Base-by-base conservation (phyloP, 1,140 invertebrate species). In the Saccostrea glomerata region DNA sequence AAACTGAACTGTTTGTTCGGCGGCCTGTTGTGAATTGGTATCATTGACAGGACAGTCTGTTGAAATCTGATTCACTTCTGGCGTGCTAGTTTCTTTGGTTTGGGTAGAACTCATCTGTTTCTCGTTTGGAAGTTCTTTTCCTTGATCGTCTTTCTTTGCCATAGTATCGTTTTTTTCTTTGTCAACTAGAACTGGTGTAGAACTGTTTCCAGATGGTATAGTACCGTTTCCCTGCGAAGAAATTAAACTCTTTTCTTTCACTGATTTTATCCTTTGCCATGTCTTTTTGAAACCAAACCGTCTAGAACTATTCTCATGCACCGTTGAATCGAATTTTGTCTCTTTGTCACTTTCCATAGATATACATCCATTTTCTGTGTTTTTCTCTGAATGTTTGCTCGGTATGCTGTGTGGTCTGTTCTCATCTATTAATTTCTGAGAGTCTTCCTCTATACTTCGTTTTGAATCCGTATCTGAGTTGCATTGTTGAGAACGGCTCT, bases 141-240 rank as follows among this genome's bases (percentile, higher is more conserved):
- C 12, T 30, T 36, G 23, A 77, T 23, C 12, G 15, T 11, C 23
- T 36, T 30, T 13, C 4, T 36, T 36, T 77, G 1, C 13, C 15
- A 30, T 12, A 23, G 25, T 30, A 3, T 77, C 25, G 13, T 30
- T 7, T 13, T 9, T 77, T 25, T 77, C 25, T 36, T 77, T 25
- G 7, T 77, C 25, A 36, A 15, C 6, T 36, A 15, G 13, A 77
- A 77, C 25, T n/a, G 20, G 20, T 20, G 15, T n/a, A 20, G 15
- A 66, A 4, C 30, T 11, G 23, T 25, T 13, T 25, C 13, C 23
- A 36, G 15, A 12, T 15, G 70, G 70, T 30, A 77, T 13, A 15
- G 70, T 30, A 15, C 70, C 70, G 25, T 77, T 77, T 25, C 70
- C 70, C 30, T 77, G 70, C 30, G 70, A 77, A 30, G 70, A 77